Evolutionary conservation across 2,888 invertebrate genomes (phyloP).

Genomic region (Nemurella pictetii): DNA sequence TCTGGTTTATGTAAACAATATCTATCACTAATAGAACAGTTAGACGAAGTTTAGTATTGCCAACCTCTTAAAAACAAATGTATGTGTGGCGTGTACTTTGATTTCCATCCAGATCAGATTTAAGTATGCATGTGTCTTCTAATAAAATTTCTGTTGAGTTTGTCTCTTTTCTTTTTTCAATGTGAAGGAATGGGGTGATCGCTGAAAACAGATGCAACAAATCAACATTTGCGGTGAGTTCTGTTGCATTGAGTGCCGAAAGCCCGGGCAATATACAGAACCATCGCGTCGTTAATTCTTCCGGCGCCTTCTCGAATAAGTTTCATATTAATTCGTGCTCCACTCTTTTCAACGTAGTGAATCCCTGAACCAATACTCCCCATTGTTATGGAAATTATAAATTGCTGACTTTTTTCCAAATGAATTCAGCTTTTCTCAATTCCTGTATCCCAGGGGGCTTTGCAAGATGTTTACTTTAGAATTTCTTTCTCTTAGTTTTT

Average conservation of each 20-base stretch:
- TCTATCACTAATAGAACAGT: not conserved
- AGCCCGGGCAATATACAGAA: not conserved
- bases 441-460: not conserved
- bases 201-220: conserved; percentile 2
- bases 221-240: conserved; percentile 19
- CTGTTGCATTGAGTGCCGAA: not conserved
- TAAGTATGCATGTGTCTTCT: not conserved
- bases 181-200: not conserved
- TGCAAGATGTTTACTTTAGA: not conserved
- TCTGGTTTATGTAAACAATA: not conserved
- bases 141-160: not conserved
- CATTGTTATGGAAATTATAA: conserved; percentile 12
- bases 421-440: conserved; percentile 8
- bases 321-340: not conserved
- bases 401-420: conserved; percentile 15
- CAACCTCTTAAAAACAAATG: not conserved
- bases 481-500: conserved; percentile 1
- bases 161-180: not conserved
- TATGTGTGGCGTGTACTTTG: not conserved
- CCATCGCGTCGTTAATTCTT: not conserved
- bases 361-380: not conserved
- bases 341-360: not conserved
- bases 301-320: conserved; percentile 4
- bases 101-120: not conserved
- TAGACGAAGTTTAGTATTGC: not conserved